Conservation (phyloP, 2,113 vertebrate species). For the Gorsachius goisagi region DNA sequence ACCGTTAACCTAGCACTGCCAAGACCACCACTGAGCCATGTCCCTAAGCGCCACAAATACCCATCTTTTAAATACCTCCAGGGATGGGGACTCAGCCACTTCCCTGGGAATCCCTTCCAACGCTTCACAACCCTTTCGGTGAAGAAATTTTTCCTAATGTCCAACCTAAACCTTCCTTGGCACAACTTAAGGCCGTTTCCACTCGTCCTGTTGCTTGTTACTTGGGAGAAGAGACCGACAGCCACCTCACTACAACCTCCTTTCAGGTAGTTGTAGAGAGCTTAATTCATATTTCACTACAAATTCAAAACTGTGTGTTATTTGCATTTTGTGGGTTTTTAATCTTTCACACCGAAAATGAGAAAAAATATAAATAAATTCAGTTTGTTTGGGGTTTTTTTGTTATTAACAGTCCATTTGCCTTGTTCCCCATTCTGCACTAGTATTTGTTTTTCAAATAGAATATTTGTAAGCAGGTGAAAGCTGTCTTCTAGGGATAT, state of each 20-base stretch:
- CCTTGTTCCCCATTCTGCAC: background rate
- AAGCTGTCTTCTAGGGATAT: background rate
- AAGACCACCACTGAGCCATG: background rate
- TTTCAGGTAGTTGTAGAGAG: background rate
- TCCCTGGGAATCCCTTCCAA: background rate
- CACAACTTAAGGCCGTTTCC: too few relatives aligned
- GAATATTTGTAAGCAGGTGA: background rate
- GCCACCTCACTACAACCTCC: too few relatives aligned
- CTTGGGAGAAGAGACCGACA: too few relatives aligned
- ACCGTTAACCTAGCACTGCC: background rate
- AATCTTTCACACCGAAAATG: background rate
- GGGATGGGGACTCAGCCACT: background rate
- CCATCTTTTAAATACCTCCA: background rate
- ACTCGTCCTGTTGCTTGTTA: too few relatives aligned
- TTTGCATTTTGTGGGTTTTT: background rate
- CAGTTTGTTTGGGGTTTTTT: accelerated
- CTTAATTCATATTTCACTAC: background rate
- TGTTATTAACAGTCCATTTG: background rate
- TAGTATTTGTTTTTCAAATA: background rate
- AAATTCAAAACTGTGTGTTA: background rate
- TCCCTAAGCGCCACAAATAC: background rate
- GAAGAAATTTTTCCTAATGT: background rate
- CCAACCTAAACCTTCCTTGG: background rate
- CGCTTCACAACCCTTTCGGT: background rate
- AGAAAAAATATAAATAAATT: background rate